These are phyloP conservation scores for Beroe ovata DNA, from an alignment of 37 sponge, comb jelly and placozoan genomes.

Conservation along the genomic window DNA sequence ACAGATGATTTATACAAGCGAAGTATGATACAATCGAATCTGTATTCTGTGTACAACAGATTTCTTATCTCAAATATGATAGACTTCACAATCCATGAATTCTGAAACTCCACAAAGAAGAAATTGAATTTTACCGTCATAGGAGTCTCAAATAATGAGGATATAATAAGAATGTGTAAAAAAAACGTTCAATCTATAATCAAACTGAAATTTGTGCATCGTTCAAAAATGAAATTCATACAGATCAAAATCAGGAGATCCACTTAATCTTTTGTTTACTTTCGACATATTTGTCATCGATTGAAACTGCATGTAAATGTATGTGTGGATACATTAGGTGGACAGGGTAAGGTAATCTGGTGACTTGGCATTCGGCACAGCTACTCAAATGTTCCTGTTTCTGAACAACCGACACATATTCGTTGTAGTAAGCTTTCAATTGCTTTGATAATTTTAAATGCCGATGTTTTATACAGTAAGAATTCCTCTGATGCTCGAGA, in stretches of 20 bases:
- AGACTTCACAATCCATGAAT: too few relatives aligned
- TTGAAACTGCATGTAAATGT: neutral
- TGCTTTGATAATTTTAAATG: constrained; percentile 13
- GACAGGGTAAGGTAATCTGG: constrained; percentile 3
- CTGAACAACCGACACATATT: neutral
- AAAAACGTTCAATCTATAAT: too few relatives aligned
- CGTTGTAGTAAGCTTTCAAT: neutral
- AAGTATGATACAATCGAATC: too few relatives aligned
- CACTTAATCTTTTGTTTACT: neutral
- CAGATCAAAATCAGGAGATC: neutral
- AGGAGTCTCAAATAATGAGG: too few relatives aligned
- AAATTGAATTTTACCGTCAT: too few relatives aligned
- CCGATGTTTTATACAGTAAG: neutral
- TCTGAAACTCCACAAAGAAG: too few relatives aligned
- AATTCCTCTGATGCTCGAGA: neutral
- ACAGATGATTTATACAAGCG: too few relatives aligned
- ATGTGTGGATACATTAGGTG: constrained; percentile 22
- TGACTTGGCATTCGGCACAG: constrained; percentile 19
- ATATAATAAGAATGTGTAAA: too few relatives aligned
- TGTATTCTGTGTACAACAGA: too few relatives aligned
- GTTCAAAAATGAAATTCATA: too few relatives aligned
- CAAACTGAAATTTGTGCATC: too few relatives aligned
- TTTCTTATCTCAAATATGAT: too few relatives aligned
- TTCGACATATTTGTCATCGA: neutral
- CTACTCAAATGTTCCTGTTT: neutral